Evolutionary conservation across 1,140 invertebrate species (phyloP).

Genomic region (Drosophila varians): DNA sequence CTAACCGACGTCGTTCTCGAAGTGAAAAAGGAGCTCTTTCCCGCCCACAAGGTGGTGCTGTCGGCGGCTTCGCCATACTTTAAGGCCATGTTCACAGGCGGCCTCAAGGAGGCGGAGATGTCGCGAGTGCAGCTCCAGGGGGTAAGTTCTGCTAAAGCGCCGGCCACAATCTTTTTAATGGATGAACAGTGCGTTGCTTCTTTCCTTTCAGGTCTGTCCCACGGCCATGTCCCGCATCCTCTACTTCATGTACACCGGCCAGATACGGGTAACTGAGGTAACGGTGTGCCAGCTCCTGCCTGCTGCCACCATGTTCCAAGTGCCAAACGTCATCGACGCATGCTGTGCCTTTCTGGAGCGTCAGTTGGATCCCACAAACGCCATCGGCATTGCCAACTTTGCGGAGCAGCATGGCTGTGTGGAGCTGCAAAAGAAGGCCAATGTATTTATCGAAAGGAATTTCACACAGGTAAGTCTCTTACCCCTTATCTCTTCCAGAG

Average conservation of each 20-base stretch:
- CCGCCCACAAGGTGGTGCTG: slow-evolving; percentile 95
- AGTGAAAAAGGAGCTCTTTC: slow-evolving; percentile 93
- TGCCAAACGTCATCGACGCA: slow-evolving; percentile 94
- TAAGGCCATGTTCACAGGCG: slow-evolving; percentile 97
- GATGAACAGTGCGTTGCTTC: slow-evolving; percentile 64
- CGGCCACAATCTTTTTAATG: slow-evolving; percentile 58
- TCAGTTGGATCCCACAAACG: slow-evolving; percentile 96
- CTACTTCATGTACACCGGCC: slow-evolving; percentile 96
- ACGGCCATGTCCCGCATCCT: slow-evolving; percentile 93
- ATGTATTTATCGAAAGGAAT: slow-evolving; percentile 94
- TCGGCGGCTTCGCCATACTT: slow-evolving; percentile 98
- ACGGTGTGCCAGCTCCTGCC: slow-evolving; percentile 95
- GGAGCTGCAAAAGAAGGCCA: slow-evolving; percentile 92
- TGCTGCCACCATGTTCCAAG: slow-evolving; percentile 97
- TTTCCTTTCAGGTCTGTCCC: slow-evolving; percentile 85
- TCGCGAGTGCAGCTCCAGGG: slow-evolving; percentile 92
- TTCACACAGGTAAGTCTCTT: slow-evolving; percentile 88
- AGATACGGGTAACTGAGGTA: slow-evolving; percentile 94
- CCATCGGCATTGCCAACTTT: slow-evolving; percentile 96
- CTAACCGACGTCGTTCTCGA: slow-evolving; percentile 94
- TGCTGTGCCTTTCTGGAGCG: slow-evolving; percentile 95
- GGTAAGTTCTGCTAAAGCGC: slow-evolving; percentile 84
- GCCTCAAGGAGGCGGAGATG: slow-evolving; percentile 94
- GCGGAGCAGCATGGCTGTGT: slow-evolving; percentile 95
- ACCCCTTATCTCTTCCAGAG: rapidly evolving